phyloP scores from a whole-genome alignment of 2,797 vertebrate species.

The Pantherophis vulpinus region DNA sequence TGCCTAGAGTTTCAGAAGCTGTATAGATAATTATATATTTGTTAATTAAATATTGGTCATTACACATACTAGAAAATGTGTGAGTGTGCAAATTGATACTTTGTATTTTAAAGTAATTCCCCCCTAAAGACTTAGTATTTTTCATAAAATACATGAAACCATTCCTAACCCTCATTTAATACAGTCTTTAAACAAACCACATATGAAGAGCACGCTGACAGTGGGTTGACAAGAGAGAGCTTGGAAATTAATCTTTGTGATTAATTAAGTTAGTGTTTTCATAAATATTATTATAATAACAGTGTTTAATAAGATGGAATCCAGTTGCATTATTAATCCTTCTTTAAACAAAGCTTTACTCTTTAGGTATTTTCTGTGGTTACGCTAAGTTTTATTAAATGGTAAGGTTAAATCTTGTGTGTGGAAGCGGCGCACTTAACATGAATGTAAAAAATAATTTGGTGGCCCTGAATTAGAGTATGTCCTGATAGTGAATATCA shows the following conservation, averaged over 20 bases:
- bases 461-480: conserved; percentile 52
- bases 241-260: conserved; percentile 39
- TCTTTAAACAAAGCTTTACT: conserved; percentile 46
- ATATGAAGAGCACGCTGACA: background rate
- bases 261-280: background rate
- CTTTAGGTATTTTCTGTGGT: conserved; percentile 50
- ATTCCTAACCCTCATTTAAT: background rate
- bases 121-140: background rate
- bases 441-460: conserved; percentile 70
- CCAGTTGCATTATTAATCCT: background rate
- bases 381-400: conserved; percentile 61
- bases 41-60: background rate
- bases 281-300: background rate
- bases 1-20: background rate
- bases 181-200: background rate
- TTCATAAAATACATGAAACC: background rate
- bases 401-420: conserved; percentile 59
- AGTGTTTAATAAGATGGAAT: conserved; percentile 24
- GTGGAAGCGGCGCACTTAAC: conserved; percentile 56
- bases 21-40: background rate
- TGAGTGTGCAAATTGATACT: background rate
- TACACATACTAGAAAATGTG: background rate
- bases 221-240: conserved; percentile 22
- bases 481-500: conserved; percentile 69
- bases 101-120: background rate